Base-by-base conservation (phyloP, 2,888 invertebrate species). In the Nebria salina region DNA sequence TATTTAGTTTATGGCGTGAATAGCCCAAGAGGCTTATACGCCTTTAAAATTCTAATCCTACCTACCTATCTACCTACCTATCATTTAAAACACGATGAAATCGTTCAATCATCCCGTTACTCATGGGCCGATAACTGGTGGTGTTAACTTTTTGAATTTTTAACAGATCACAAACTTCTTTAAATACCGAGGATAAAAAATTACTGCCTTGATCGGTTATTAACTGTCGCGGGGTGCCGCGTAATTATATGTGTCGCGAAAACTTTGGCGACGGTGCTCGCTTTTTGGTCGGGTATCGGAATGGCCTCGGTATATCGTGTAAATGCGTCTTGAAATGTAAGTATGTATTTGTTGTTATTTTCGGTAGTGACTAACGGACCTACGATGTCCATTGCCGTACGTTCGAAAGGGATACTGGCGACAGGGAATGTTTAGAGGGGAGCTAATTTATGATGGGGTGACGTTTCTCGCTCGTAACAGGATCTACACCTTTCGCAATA, bases 311-410 rank as follows among this genome's bases (percentile, higher is more conserved):
- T 83, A 76, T 83, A 85, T 83, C 85, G 85, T 0, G 85, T 85
- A 15, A 85, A 70, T 74, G 85, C 84, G 76, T 86, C 85, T 82
- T 85, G 85, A 15, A 84, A 25, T 0, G 86, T 86, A n/a, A 86
- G 68, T 43, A 86, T 84, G 73, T 83, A 86, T 83, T 82, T 83
- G 75, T 86, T 85, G 7, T 85, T 85, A 2, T 79, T 65, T 65
- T 82, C 72, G 0, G 85, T 83, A 42, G 82, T 42, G 0, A 84
- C 82, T 66, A 86, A 76, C 4, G 85, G 86, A 9, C 85, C 86
- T 65, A 86, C 86, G 6, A 86, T 83, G 64, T 86, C 86, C 42
- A 86, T 9, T 3, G 83, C 82, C 4, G 85, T 76, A 82, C 83
- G 77, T 82, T 86, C 84, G 20, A 85, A 85, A 4, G 85, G 83